Evolutionary conservation across 2,113 vertebrate species (phyloP).

Genomic region (Jacana jacana): DNA sequence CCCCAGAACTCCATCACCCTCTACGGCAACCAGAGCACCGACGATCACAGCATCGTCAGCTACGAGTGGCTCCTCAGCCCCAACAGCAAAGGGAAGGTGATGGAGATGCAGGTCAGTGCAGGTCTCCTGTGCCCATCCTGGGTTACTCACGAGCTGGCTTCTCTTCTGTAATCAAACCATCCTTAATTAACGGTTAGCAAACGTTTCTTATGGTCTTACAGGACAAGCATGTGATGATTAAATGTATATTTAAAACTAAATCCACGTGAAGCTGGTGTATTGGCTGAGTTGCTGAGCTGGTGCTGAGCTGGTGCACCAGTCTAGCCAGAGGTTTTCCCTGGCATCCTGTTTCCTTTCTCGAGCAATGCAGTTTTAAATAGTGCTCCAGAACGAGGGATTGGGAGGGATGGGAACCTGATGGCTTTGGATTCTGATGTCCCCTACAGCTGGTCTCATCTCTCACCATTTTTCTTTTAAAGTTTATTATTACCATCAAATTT

Average conservation of each 20-base stretch:
- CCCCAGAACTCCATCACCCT: constrained; percentile 92
- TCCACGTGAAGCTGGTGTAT: rapidly evolving
- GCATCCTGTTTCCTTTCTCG: background rate
- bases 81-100: constrained; percentile 94
- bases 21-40: constrained; percentile 91
- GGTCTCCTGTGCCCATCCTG: background rate
- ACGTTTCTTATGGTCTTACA: background rate
- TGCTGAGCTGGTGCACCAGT: background rate
- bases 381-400: background rate
- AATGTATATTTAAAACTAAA: background rate
- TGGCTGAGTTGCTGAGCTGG: background rate
- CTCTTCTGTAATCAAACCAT: background rate
- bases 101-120: constrained; percentile 95
- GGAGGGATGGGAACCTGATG: background rate
- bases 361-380: background rate
- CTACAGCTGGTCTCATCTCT: background rate
- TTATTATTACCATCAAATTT: background rate
- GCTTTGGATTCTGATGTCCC: background rate
- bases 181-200: background rate
- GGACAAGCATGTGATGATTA: background rate
- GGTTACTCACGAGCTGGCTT: background rate
- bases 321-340: background rate
- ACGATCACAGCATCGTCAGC: constrained; percentile 90
- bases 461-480: background rate
- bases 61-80: constrained; percentile 97